A percentile compares a stretch with the other conserved stretches of the same genome.
Evolutionary conservation across 2,888 invertebrate species (phyloP).

Genomic region (Erebia epiphron): DNA sequence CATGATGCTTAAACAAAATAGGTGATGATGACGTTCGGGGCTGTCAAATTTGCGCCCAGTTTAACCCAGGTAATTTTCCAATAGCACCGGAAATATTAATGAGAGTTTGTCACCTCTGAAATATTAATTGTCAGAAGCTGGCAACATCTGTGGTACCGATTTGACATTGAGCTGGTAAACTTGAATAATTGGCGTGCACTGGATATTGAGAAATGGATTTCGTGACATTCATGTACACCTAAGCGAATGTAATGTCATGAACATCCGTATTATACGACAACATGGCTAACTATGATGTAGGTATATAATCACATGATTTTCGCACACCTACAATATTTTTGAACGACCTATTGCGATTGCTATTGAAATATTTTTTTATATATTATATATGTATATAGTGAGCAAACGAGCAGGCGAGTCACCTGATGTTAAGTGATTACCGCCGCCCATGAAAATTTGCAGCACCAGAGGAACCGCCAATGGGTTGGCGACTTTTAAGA

Average conservation of each 20-base stretch:
- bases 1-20: no score
- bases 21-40: no score
- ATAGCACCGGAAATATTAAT: slow-evolving; percentile 27
- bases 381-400: no score
- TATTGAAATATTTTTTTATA: no score
- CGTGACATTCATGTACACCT: background rate
- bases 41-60: background rate
- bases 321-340: no score
- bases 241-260: no score
- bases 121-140: slow-evolving; percentile 7
- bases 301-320: background rate
- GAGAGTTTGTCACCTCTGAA: slow-evolving; percentile 18
- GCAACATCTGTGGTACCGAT: background rate
- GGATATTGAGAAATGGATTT: slow-evolving; percentile 11
- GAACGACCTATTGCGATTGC: no score
- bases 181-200: slow-evolving; percentile 13
- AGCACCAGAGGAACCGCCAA: no score
- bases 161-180: slow-evolving; percentile 12
- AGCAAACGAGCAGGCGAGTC: no score
- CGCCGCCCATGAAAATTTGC: no score
- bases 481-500: no score
- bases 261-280: background rate
- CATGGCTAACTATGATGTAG: background rate
- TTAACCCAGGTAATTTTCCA: slow-evolving; percentile 21
- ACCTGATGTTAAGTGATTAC: no score